Evolutionary conservation across 35 echinoderm and acorn worm genomes (phyloP).

Genomic region (Patiria miniata): DNA sequence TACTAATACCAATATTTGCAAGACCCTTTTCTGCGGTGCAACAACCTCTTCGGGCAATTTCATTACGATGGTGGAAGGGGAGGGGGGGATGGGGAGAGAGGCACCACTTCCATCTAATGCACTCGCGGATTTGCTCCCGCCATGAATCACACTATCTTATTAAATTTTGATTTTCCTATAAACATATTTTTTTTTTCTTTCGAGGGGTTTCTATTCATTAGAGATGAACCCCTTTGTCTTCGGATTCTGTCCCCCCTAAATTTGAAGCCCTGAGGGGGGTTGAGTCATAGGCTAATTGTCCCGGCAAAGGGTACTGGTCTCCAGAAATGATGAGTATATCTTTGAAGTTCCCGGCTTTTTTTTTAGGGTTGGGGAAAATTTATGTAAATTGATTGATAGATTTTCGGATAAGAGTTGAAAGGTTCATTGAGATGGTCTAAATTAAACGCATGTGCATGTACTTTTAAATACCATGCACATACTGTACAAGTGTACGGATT

Average conservation of each 20-base stretch:
- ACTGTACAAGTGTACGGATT: too few relatives aligned
- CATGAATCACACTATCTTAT: slow-evolving; percentile 22
- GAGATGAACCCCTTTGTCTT: too few relatives aligned
- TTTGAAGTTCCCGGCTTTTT: too few relatives aligned
- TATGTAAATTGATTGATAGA: too few relatives aligned
- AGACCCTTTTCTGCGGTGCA: not conserved
- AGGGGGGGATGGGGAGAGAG: not conserved
- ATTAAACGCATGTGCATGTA: too few relatives aligned
- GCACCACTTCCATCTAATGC: not conserved
- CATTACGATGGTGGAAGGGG: not conserved
- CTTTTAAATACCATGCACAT: too few relatives aligned
- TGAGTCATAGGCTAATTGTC: slow-evolving; percentile 17
- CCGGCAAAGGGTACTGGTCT: not conserved
- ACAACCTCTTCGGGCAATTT: not conserved
- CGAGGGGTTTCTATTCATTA: too few relatives aligned
- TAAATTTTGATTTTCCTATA: slow-evolving; percentile 9
- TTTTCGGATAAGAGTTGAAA: too few relatives aligned
- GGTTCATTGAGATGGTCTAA: too few relatives aligned
- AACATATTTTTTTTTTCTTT: not conserved
- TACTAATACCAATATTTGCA: too few relatives aligned
- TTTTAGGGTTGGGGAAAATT: too few relatives aligned
- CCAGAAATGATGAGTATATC: too few relatives aligned
- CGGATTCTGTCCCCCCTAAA: not conserved
- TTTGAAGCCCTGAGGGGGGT: slow-evolving; percentile 14
- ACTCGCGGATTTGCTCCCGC: not conserved